Evolutionary conservation across 2,113 vertebrate species (phyloP), one percentile per base, ranked within the genome.

Genomic region (Anser brachyrhynchus): DNA sequence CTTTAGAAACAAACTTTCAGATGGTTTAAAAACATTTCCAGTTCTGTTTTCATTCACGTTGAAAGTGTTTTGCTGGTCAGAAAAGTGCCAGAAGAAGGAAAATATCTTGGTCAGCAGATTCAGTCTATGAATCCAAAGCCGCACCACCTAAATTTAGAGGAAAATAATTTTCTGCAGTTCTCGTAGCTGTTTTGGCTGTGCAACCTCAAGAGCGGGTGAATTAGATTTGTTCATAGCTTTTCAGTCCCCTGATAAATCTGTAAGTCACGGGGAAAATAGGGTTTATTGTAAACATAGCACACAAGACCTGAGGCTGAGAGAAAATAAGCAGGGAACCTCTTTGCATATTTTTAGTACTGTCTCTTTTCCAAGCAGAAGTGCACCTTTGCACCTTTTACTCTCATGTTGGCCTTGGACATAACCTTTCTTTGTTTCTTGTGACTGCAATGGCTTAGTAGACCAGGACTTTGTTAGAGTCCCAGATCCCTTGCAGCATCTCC

Each of bases 41-140:
- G 59, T 87, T 85, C 74, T 87, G 67, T 91, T 89, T 94, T 92
- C 89, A 87, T 82, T 64, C 71, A 70, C 29, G 18, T 3, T 77
- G 33, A 26, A 72, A 84, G 28, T 78, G 74, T 86, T 94, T 87
- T 85, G 84, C 84, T 79, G 54, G 59, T 92, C 70, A 87, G 71
- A 95, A 93, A 84, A 93, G 15, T 58, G 58, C 81, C 21, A 12
- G 43, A 84, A 92, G 84, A 89, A 85, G 80, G 62, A 79, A 83
- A 92, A 71, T 55, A 46, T 26, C 62, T 85, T 62, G 54, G 70
- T 94, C 73, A 79, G 81, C 77, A 94, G 87, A 66, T 87, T 93
- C 77, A 81, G 66, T 17, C 71, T 62, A 39, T 65, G 74, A 91
- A 73, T 70, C 62, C 49, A 66, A 96, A 92, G 44, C 66, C 43